These are phyloP conservation scores for Perizoma flavofasciatum DNA, from an alignment of 2,888 invertebrate genomes.

Conservation along the genomic window DNA sequence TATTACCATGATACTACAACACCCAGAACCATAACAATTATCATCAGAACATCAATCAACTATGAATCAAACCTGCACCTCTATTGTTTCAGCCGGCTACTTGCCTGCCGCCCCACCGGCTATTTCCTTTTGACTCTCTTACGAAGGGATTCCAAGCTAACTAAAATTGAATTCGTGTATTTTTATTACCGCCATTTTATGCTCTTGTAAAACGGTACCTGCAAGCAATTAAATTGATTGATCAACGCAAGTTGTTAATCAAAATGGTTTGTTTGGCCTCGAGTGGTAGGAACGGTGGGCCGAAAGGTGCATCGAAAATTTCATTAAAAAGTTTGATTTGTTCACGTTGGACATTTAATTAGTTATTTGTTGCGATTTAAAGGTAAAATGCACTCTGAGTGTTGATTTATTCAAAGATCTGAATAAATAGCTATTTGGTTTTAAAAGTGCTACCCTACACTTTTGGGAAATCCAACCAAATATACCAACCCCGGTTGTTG, in stretches of 20 bases:
- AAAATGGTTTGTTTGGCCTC: conserved; percentile 53
- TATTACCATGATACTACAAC: too few relatives aligned
- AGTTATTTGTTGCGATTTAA: conserved; percentile 3
- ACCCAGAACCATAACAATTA: too few relatives aligned
- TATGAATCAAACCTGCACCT: too few relatives aligned
- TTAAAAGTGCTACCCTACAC: too few relatives aligned
- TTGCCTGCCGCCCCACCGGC: too few relatives aligned
- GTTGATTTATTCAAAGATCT: not conserved
- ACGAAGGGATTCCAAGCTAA: too few relatives aligned
- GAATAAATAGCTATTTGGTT: too few relatives aligned
- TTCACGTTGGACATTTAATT: conserved; percentile 53
- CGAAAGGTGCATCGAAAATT: conserved; percentile 56
- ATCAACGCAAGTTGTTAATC: conserved; percentile 60
- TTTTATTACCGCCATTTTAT: conserved; percentile 8
- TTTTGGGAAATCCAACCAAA: too few relatives aligned
- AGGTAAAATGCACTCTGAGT: not conserved
- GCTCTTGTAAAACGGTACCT: conserved; percentile 19
- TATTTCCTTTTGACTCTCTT: too few relatives aligned
- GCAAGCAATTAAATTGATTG: conserved; percentile 63
- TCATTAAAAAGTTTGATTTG: conserved; percentile 59
- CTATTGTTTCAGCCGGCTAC: too few relatives aligned
- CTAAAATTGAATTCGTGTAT: conserved; percentile 15
- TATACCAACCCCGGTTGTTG: too few relatives aligned
- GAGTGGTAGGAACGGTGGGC: conserved; percentile 36
- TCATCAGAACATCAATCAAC: too few relatives aligned